These are phyloP conservation scores for Cottus gobio DNA, from an alignment of 2,113 vertebrate species.

Conservation along the genomic window DNA sequence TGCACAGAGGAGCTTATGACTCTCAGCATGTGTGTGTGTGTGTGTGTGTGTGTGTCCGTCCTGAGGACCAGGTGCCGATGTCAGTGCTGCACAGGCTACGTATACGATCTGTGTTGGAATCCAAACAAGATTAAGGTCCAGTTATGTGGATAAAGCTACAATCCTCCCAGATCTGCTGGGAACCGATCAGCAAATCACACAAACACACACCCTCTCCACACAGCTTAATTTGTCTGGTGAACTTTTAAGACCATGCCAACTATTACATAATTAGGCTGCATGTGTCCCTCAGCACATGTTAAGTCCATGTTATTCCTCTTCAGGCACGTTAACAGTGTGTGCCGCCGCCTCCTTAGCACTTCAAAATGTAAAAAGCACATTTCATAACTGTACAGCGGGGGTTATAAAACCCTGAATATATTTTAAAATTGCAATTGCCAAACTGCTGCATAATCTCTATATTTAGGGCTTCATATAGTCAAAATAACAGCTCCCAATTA, in stretches of 20 bases:
- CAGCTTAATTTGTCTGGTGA: constrained; percentile 3
- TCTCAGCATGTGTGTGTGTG: constrained; percentile 25
- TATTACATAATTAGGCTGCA: no score
- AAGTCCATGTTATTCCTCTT: no score
- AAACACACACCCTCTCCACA: constrained; percentile 12
- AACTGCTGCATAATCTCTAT: constrained; percentile 51
- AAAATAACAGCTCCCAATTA: constrained; percentile 37
- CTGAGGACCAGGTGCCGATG: constrained; percentile 52
- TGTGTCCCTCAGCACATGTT: no score
- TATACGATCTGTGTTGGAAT: constrained; percentile 69
- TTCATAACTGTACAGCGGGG: constrained; percentile 52
- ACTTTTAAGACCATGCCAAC: no score
- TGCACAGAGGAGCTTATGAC: constrained; percentile 56
- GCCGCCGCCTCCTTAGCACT: constrained; percentile 26
- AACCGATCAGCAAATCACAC: constrained; percentile 31
- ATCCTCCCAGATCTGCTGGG: constrained; percentile 60
- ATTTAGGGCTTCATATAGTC: constrained; percentile 29
- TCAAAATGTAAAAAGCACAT: constrained; percentile 34
- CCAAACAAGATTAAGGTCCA: constrained; percentile 70
- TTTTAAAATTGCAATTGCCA: constrained; percentile 46
- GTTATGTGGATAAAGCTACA: constrained; percentile 71
- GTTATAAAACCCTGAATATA: constrained; percentile 50
- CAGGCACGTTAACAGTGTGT: constrained; percentile 7
- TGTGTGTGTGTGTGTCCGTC: constrained; percentile 30
- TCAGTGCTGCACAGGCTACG: constrained; percentile 18